Conservation (phyloP, 2,888 invertebrate genomes). For the Epistrophe grossulariae region DNA sequence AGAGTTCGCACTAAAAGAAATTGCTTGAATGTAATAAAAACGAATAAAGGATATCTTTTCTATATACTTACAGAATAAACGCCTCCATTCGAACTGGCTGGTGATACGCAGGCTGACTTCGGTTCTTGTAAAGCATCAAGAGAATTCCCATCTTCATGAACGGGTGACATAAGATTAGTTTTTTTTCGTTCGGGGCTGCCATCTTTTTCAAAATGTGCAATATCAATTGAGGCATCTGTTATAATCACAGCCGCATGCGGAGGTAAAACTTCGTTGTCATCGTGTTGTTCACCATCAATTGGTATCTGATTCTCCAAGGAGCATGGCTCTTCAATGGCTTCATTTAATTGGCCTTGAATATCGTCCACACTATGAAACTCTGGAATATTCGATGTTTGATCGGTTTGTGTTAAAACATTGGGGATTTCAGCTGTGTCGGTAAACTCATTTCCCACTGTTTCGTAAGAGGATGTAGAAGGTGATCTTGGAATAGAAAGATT, state of each 20-base stretch:
- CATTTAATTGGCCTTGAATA: constrained; percentile 83
- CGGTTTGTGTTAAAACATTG: constrained; percentile 54
- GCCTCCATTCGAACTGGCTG: constrained; percentile 95
- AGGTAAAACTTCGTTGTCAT: constrained; percentile 62
- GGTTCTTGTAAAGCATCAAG: constrained; percentile 83
- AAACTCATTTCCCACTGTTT: constrained; percentile 84
- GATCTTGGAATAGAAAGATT: constrained; percentile 77
- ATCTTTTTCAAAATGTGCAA: constrained; percentile 83
- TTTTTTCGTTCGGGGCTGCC: constrained; percentile 83
- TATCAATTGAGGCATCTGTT: constrained; percentile 89
- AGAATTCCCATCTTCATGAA: constrained; percentile 84
- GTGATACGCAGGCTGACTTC: constrained; percentile 91
- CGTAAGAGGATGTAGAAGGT: constrained; percentile 83
- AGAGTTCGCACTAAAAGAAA: constrained; percentile 89
- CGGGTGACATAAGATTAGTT: constrained; percentile 84
- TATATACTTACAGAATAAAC: constrained; percentile 90
- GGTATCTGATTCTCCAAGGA: constrained; percentile 64
- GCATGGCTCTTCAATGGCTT: constrained; percentile 84
- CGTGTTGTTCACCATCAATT: constrained; percentile 52
- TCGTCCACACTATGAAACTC: constrained; percentile 84
- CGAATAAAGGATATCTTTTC: neutral
- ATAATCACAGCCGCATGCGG: constrained; percentile 85
- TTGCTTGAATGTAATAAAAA: neutral
- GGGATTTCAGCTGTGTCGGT: constrained; percentile 78
- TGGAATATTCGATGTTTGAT: constrained; percentile 76